Base-by-base conservation (phyloP, 2,888 invertebrate species). In the Melieria crassipennis region DNA sequence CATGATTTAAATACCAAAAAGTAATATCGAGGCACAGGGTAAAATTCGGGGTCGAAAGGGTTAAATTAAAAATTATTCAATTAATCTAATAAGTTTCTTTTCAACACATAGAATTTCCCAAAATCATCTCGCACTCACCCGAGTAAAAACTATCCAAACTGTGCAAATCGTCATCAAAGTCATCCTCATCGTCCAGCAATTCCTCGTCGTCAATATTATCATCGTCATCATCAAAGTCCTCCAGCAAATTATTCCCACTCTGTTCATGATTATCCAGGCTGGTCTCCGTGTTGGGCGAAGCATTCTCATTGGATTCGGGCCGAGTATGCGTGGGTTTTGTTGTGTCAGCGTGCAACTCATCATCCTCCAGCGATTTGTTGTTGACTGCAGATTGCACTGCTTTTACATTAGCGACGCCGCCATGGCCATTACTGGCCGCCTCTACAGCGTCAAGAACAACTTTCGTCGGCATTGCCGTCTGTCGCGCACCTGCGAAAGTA, bases 141-240 rank as follows among this genome's bases (percentile, higher is more conserved):
- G 86, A 86, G 74, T 86, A 86, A 77, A 83, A 86, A 76, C 86
- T 86, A 81, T 86, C 86, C 76, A 83, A 80, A 75, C 86, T 86
- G 16, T 84, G 83, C 69, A 86, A 78, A 66, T 86, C 86, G 52
- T 83, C 81, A 68, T 84, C 84, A 47, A 84, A 78, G 50, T 80
- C 79, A 58, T 79, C 81, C 48, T 78, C 75, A 61, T 73, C 74
- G 9, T 79, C 74, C 7, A 76, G 75, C 50, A 74, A 66, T 5
- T 76, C 76, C n/a, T 56, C 65, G 5, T 75, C 76, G 30, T 78
- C 78, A 10, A 71, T 75, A 0, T 73, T 75, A 9, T 72, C 74
- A 16, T 74, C 69, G n/a, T 72, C 72, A 9, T 62, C 64, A n/a
- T 30, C 62, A 13, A 45, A 58, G 57, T 16, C 65, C 11, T 58